A percentile compares a stretch with the other conserved stretches of the same genome.
Evolutionary conservation across 1,140 invertebrate species (phyloP).

Genomic region (Psix sp.): DNA sequence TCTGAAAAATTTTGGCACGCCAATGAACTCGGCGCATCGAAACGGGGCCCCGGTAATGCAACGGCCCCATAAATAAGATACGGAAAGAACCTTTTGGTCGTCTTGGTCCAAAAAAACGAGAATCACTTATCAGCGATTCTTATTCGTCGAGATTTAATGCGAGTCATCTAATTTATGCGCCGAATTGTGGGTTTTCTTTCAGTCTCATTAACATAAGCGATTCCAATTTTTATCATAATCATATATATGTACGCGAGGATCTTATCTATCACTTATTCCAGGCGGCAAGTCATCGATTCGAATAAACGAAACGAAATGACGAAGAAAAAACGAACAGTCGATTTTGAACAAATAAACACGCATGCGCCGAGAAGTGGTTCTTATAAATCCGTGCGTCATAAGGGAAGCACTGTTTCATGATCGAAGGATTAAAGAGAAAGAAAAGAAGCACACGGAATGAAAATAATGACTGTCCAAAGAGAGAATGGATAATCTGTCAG

Average conservation of each 20-base stretch:
- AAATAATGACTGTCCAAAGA: constrained; percentile 59
- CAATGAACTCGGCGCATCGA: neutral
- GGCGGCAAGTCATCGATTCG: constrained; percentile 33
- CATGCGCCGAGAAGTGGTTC: constrained; percentile 44
- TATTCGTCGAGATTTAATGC: constrained; percentile 39
- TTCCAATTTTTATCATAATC: constrained; percentile 51
- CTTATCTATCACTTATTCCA: constrained; percentile 52
- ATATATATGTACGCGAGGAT: constrained; percentile 26
- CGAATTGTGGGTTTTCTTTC: constrained; percentile 42
- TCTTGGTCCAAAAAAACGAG: constrained; percentile 7
- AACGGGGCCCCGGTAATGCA: constrained; percentile 13
- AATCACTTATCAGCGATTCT: constrained; percentile 34
- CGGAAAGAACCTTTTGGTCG: constrained; percentile 16
- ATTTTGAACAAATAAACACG: constrained; percentile 45
- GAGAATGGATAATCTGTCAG: constrained; percentile 62
- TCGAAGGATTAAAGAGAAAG: constrained; percentile 52
- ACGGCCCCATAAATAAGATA: constrained; percentile 41
- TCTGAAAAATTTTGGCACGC: neutral
- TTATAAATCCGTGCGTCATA: constrained; percentile 51
- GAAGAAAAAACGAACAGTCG: constrained; percentile 16
- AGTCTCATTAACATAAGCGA: constrained; percentile 44
- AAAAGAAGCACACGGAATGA: constrained; percentile 51
- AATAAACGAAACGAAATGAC: constrained; percentile 12
- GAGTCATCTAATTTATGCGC: constrained; percentile 49
- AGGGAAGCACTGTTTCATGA: constrained; percentile 60